Conservation (phyloP, 2,113 vertebrate species). For the Macquaria australasica region DNA sequence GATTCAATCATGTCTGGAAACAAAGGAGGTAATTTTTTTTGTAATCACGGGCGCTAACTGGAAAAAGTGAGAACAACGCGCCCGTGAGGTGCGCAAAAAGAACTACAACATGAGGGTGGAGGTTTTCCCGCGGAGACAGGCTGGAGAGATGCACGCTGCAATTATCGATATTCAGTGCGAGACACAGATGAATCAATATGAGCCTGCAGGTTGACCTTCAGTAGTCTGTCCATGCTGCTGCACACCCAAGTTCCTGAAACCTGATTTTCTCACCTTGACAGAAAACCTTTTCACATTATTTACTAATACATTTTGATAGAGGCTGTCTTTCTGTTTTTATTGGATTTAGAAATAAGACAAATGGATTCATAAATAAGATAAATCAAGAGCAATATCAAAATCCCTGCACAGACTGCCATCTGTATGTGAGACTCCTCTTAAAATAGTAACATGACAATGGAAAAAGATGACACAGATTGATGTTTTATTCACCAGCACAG, state of each 20-base stretch:
- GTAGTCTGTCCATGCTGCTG: not conserved
- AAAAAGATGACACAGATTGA: conserved; percentile 36
- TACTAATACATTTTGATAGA: conserved; percentile 36
- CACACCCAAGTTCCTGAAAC: not conserved
- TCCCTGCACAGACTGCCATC: not conserved
- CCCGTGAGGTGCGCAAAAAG: conserved; percentile 74
- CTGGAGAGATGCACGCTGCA: not conserved
- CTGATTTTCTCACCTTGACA: conserved; percentile 40
- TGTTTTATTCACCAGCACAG: conserved; percentile 72
- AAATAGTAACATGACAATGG: conserved; percentile 56
- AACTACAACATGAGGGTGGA: conserved; percentile 67
- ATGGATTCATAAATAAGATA: conserved; percentile 52
- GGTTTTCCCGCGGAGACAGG: not conserved
- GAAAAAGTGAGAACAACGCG: conserved; percentile 82
- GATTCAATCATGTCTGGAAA: conserved; percentile 83
- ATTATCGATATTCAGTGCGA: conserved; percentile 21
- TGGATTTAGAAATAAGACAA: conserved; percentile 50
- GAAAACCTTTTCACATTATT: conserved; percentile 47
- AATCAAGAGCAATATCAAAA: conserved; percentile 29
- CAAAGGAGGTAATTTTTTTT: conserved; percentile 80
- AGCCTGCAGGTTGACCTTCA: conserved; percentile 63
- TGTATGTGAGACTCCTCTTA: conserved; percentile 15
- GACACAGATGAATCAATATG: conserved; percentile 26
- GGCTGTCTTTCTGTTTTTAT: conserved; percentile 26
- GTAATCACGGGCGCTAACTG: conserved; percentile 74